phyloP scores from a whole-genome alignment of 2,797 vertebrate genomes.

The Bradypodion pumilum region DNA sequence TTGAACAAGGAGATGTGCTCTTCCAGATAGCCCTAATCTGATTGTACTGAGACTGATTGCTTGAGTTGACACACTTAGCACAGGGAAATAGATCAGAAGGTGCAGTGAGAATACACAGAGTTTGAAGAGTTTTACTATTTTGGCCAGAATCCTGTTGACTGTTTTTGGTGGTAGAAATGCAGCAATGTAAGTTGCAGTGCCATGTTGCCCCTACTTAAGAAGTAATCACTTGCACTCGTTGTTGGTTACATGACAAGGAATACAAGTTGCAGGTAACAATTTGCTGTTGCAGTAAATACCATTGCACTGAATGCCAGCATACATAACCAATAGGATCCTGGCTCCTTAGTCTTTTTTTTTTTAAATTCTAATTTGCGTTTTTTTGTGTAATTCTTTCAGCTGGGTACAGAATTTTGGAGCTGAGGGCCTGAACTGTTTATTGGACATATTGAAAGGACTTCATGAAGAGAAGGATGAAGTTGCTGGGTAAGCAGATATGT shows the following conservation, averaged over 20 bases:
- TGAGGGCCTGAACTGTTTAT: slow-evolving; percentile 84
- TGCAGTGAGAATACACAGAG: not conserved
- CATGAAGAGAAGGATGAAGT: slow-evolving; percentile 85
- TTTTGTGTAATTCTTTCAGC: slow-evolving; percentile 68
- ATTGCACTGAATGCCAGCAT: no score
- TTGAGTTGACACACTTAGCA: no score
- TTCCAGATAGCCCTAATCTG: not conserved
- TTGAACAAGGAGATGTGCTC: no score
- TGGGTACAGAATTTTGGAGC: slow-evolving; percentile 93
- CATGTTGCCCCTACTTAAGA: no score
- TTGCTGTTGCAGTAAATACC: no score
- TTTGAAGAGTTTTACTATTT: not conserved
- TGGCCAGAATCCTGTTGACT: no score
- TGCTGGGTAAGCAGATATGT: slow-evolving; percentile 58
- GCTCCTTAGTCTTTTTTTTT: not conserved
- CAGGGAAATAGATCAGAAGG: not conserved
- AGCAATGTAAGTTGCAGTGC: no score
- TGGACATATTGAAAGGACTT: slow-evolving; percentile 82
- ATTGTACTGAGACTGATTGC: not conserved
- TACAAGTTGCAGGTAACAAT: no score
- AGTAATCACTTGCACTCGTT: no score
- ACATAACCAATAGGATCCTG: no score
- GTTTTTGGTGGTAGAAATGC: no score
- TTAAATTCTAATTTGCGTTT: slow-evolving; percentile 8
- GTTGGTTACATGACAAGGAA: no score